Evolutionary conservation across 2,113 vertebrate species (phyloP), one percentile per base, ranked within the genome.

Genomic region (Python bivittatus): DNA sequence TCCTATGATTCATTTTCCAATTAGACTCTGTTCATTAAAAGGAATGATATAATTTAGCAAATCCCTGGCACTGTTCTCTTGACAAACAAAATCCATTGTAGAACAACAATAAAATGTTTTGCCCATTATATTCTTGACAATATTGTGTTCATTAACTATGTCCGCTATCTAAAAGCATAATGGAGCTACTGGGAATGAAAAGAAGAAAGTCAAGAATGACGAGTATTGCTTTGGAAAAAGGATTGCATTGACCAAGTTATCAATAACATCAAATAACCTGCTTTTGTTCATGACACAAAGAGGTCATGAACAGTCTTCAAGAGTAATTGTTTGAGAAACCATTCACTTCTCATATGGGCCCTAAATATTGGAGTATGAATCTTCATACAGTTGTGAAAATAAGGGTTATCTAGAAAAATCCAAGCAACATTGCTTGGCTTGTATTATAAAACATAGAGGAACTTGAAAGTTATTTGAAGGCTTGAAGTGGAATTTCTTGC

Each of bases 1-100:
- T 97, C 95, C 94, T 91, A 94, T 95, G 94, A 96, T 97, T 96
- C 92, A 94, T 96, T 96, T 97, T 96, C 94, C 91, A 88, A 79
- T 86, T 95, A 91, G 94, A 95, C 95, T 79, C 94, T 90, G 96
- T 97, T 96, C 93, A 93, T 79, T 95, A 91, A 93, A 79, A 95
- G 95, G 96, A 97, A 95, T 96, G 84, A 95, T 94, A 94, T 54
- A 96, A 96, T 89, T 96, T 93, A 91, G 93, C 88, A 96, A 91
- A 94, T 95, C 72, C 84, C 92, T 95, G 93, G 68, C 91, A 92
- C 52, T 23, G 17, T 93, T 96, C 88, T 96, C 96, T 91, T 89
- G 90, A 86, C 52, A 94, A 96, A 92, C 88, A 94, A 92, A 95
- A 57, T 84, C 48, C n/a, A 54, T 85, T 94, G 86, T 72, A 33